Conservation (phyloP, 2,888 invertebrate species). For the Orchesella flavescens region DNA sequence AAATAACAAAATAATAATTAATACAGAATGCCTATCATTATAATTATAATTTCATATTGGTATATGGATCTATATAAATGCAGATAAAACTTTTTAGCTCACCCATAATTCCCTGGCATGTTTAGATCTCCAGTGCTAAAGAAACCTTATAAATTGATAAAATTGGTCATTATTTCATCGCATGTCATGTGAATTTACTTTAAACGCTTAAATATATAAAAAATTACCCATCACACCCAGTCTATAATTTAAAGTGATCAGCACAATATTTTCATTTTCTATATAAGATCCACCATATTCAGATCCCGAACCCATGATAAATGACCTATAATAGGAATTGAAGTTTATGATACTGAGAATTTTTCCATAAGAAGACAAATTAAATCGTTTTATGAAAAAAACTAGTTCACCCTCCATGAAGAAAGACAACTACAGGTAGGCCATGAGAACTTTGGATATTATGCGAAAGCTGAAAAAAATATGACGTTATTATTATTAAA, state of each 20-base stretch:
- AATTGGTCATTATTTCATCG: not conserved
- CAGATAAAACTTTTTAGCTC: too few relatives aligned
- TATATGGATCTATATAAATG: too few relatives aligned
- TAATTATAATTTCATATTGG: too few relatives aligned
- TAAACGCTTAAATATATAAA: not conserved
- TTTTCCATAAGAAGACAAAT: too few relatives aligned
- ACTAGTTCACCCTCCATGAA: slow-evolving; percentile 45
- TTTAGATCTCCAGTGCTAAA: slow-evolving; percentile 49
- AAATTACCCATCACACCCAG: slow-evolving; percentile 51
- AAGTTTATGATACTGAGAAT: too few relatives aligned
- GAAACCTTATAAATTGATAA: slow-evolving; percentile 38
- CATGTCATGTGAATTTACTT: not conserved
- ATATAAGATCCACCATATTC: slow-evolving; percentile 61
- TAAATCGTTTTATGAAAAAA: too few relatives aligned
- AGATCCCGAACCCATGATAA: slow-evolving; percentile 45
- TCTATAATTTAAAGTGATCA: slow-evolving; percentile 63
- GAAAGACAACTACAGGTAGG: slow-evolving; percentile 39
- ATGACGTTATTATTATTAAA: not conserved
- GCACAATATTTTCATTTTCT: slow-evolving; percentile 48
- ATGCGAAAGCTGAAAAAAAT: slow-evolving; percentile 43
- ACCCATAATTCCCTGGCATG: slow-evolving; percentile 58
- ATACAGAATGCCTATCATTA: too few relatives aligned
- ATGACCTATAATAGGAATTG: slow-evolving; percentile 7
- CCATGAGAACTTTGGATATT: not conserved
- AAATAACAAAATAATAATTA: too few relatives aligned